Base-by-base conservation (phyloP, 2,113 vertebrate species). In the Etheostoma cragini region DNA sequence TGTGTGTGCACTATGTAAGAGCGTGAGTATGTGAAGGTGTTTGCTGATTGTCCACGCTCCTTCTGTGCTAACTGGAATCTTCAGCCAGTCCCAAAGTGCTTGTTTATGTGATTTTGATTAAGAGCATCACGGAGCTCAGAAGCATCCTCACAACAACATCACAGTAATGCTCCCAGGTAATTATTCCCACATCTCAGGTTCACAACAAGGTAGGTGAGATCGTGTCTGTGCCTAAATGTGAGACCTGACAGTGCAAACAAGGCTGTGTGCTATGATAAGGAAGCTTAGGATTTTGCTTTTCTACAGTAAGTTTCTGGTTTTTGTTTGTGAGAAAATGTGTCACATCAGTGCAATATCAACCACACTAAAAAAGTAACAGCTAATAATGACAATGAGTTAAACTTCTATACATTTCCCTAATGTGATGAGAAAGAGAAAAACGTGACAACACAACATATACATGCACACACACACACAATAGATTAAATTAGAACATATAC, bases 21-120 rank as follows among this genome's bases (percentile, higher is more conserved):
- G 63, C 3, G 50, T 42, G 62, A 64, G 78, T 50, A 24, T 76
- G 60, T 84, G 68, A 74, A 72, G 71, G 84, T 80, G 88, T 88
- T 80, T 84, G 80, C 69, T 74, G 54, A 77, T 72, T 73, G 73
- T 87, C 76, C 72, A 52, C n/a, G 54, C 72, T 80, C 57, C 54
- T 80, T 80, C 10, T 67, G 19, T 53, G 77, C 82, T 88, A 82
- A 80, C 83, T 81, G 67, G 88, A 72, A 81, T 89, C 78, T 85
- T 75, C 49, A 72, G 45, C 57, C 73, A 62, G 70, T 83, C 73
- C 85, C 83, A 38, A 24, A 79, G 83, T 88, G 83, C 56, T 80
- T 83, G 74, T 88, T 91, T 82, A 88, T 90, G 82, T 88, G 81
- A 87, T 90, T 88, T 87, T 88, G 85, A 90, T 89, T 80, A 89